Base-by-base conservation (phyloP, 2,113 vertebrate genomes). In the Vulpes vulpes region DNA sequence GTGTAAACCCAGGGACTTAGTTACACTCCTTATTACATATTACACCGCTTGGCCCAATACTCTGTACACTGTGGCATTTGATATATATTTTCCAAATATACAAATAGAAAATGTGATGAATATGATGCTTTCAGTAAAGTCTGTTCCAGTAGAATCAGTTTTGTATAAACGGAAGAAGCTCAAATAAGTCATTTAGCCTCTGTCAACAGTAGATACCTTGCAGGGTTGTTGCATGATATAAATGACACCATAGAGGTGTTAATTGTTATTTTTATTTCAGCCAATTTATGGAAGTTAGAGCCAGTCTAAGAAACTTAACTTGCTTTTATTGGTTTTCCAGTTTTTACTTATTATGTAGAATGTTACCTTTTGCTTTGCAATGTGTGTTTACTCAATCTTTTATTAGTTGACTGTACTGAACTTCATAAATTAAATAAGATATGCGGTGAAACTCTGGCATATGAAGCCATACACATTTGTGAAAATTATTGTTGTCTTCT, bases 231-330 rank as follows among this genome's bases (percentile, higher is more conserved):
- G 32, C 73, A 25, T 74, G 84, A 43, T 12, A 89, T 90, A 83
- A 92, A 83, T 87, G 57, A 87, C 3, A 89, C 7, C 67, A 32
- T 43, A 64, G 20, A 71, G 65, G 43, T 49, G 30, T 65, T 53
- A 79, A 80, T 80, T 65, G 5, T 51, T 94, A 82, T 55, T 93
- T 96, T 95, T 15, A 78, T 65, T 78, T 91, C 19, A 88, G n/a
- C 27, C 55, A 65, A 69, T 32, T 51, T 89, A 79, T 65, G 69
- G 62, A 96, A 69, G 27, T 55, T 84, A 88, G 59, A 96, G 60
- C 3, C 22, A 59, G 11, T 30, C 14, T 65, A 51, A 82, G 30
- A 20, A 27, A 60, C 25, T 38, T 95, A 76, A 53, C 23, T 86
- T 87, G 49, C 83, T 30, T 85, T 64, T 87, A 80, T 32, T 69